phyloP scores from a whole-genome alignment of 2,888 invertebrate species.

The Noctua comes region DNA sequence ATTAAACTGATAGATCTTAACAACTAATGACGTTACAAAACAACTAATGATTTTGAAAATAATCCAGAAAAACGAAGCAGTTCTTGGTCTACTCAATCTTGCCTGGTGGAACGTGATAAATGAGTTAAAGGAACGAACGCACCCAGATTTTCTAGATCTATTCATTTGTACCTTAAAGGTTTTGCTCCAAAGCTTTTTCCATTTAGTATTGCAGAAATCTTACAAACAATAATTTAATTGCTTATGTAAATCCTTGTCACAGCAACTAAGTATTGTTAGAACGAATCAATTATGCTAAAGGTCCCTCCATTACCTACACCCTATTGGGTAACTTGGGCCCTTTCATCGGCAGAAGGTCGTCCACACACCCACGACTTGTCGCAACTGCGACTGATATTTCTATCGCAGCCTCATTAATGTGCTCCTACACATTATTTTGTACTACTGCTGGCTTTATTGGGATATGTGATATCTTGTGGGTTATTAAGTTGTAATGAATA shows the following conservation, averaged over 20 bases:
- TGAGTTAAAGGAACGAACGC: background rate
- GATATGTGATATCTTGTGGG: conserved; percentile 50
- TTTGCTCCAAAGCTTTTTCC: too few relatives aligned
- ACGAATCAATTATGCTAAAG: conserved; percentile 35
- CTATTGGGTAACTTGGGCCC: conserved; percentile 56
- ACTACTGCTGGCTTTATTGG: conserved; percentile 49
- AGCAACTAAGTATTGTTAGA: conserved; percentile 33
- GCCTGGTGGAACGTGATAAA: background rate
- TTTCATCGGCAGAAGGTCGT: conserved; percentile 67
- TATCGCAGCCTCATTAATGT: conserved; percentile 56
- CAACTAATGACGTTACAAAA: background rate
- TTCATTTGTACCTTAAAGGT: background rate
- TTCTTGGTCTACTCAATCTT: background rate
- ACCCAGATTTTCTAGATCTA: background rate
- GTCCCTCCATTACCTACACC: conserved; percentile 37
- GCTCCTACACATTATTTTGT: conserved; percentile 64
- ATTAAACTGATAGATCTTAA: background rate
- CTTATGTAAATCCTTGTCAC: background rate
- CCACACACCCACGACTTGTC: conserved; percentile 68
- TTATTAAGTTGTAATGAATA: conserved; percentile 55
- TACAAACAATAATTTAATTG: background rate
- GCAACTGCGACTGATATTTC: conserved; percentile 61
- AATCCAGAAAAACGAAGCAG: background rate
- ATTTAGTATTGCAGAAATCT: background rate
- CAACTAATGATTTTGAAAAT: background rate